These are phyloP conservation scores for Procambarus clarkii DNA, from an alignment of 1,140 invertebrate genomes.

Conservation along the genomic window DNA sequence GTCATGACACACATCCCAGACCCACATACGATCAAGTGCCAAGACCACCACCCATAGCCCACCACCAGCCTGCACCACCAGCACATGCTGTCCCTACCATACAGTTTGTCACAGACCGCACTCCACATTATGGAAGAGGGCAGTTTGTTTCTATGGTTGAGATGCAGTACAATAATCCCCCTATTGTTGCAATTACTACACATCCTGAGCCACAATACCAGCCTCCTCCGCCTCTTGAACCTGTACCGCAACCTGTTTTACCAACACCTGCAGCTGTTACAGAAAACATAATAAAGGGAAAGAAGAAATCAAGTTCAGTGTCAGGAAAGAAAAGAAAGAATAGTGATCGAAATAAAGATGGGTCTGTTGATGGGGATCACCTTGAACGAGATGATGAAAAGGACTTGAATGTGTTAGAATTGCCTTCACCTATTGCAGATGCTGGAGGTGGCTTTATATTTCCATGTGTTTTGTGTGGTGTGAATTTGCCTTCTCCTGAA, in stretches of 20 bases:
- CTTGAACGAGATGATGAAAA: constrained; percentile 13
- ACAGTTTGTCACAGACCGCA: constrained; percentile 53
- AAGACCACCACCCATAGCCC: constrained; percentile 47
- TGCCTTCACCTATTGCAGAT: constrained; percentile 46
- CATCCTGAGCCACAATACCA: constrained; percentile 47
- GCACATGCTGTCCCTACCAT: constrained; percentile 55
- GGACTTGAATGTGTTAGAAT: not conserved
- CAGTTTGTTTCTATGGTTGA: constrained; percentile 54
- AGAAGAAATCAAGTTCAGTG: constrained; percentile 4
- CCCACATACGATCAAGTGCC: constrained; percentile 43
- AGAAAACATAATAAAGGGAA: constrained; percentile 14
- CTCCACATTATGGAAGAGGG: constrained; percentile 38
- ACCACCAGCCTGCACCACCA: constrained; percentile 55
- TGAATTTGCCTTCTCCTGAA: constrained; percentile 40
- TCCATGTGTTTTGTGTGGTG: constrained; percentile 39
- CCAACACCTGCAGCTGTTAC: constrained; percentile 3
- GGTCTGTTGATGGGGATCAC: constrained; percentile 2
- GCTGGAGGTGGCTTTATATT: constrained; percentile 33
- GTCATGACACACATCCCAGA: constrained; percentile 35
- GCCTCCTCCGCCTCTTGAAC: constrained; percentile 34
- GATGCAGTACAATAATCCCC: constrained; percentile 43
- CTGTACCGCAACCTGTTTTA: constrained; percentile 25
- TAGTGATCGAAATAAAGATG: not conserved
- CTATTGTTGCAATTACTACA: constrained; percentile 17
- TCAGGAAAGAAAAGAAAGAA: constrained; percentile 53